These are phyloP conservation scores for Phymorhynchus buccinoides DNA, from an alignment of 1,140 invertebrate genomes.

Conservation along the genomic window DNA sequence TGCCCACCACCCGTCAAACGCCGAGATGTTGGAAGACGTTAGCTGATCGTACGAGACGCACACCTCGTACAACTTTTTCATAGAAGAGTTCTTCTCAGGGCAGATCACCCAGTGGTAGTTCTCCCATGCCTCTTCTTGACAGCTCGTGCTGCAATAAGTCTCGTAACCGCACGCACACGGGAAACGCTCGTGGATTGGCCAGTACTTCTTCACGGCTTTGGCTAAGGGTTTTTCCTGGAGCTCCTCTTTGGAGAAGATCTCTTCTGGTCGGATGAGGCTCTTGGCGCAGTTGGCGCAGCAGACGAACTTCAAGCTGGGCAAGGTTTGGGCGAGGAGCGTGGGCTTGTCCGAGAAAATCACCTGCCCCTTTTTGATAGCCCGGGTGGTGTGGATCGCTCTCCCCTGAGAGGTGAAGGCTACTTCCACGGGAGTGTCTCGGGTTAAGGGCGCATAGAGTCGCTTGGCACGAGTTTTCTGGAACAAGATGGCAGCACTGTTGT, in stretches of 20 bases:
- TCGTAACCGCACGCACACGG: constrained; percentile 51
- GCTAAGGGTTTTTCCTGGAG: constrained; percentile 40
- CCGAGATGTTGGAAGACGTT: constrained; percentile 11
- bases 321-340: constrained; percentile 52
- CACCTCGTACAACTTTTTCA: constrained; percentile 51
- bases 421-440: constrained; percentile 39
- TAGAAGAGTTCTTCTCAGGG: constrained; percentile 42
- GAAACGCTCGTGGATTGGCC: constrained; percentile 45
- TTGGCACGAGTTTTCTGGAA: constrained; percentile 59
- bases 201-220: constrained; percentile 54
- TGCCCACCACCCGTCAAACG: constrained; percentile 59
- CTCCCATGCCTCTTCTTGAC: constrained; percentile 56
- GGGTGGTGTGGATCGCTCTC: constrained; percentile 47
- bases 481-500: constrained; percentile 49
- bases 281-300: constrained; percentile 58
- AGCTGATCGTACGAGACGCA: constrained; percentile 49
- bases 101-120: constrained; percentile 59
- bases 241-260: constrained; percentile 51
- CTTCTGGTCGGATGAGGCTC: constrained; percentile 53
- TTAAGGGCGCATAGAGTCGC: constrained; percentile 56
- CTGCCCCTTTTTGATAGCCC: constrained; percentile 50
- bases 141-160: constrained; percentile 57
- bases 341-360: constrained; percentile 56
- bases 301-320: constrained; percentile 47
- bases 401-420: constrained; percentile 55